Conservation (phyloP, 1,140 invertebrate species). For the Drosophila mauritiana region DNA sequence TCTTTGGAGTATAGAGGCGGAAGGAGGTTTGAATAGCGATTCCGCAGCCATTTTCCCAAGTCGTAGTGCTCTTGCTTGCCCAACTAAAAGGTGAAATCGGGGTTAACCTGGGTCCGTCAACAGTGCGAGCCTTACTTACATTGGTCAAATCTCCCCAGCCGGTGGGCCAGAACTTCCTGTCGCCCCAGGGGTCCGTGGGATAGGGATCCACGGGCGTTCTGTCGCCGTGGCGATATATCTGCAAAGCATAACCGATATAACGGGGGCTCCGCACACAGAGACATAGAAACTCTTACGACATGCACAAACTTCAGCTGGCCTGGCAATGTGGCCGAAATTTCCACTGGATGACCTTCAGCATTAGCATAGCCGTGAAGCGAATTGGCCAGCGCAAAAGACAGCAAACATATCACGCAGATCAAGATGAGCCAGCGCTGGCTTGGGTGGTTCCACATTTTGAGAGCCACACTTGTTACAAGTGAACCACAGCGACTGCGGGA, state of each 20-base stretch:
- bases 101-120: neutral
- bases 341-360: constrained; percentile 4
- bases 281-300: constrained; percentile 67
- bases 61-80: constrained; percentile 92
- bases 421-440: constrained; percentile 20
- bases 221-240: constrained; percentile 92
- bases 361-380: constrained; percentile 16
- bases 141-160: constrained; percentile 92
- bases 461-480: constrained; percentile 23
- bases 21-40: constrained; percentile 88
- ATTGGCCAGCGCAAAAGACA: constrained; percentile 27
- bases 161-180: constrained; percentile 89
- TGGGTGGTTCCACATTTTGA: constrained; percentile 45
- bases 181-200: constrained; percentile 91
- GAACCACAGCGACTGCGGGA: constrained; percentile 36
- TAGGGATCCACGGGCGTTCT: constrained; percentile 91
- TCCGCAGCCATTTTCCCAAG: constrained; percentile 91
- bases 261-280: constrained; percentile 14
- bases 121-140: constrained; percentile 85
- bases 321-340: constrained; percentile 36
- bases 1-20: constrained; percentile 85
- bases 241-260: constrained; percentile 27
- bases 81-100: constrained; percentile 85
- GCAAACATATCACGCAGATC: constrained; percentile 43
- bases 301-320: constrained; percentile 79